Percentiles rank a stretch among this genome's conserved stretches.
Conservation (phyloP, 2,888 invertebrate species). For the Oasisia sp. region DNA sequence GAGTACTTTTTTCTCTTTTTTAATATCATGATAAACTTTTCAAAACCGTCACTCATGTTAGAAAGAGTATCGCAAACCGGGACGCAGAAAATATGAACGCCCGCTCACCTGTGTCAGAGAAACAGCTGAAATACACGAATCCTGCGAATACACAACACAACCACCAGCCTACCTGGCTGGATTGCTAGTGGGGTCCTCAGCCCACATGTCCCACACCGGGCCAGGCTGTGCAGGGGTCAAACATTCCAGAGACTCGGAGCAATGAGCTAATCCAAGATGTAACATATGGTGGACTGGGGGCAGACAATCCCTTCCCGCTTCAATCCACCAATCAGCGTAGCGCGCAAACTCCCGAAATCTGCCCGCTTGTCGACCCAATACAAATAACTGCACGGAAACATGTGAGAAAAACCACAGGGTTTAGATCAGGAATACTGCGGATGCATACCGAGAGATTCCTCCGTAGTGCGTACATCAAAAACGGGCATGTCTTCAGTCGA, state of each 20-base stretch:
- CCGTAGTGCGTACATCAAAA: background rate
- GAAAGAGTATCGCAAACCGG: background rate
- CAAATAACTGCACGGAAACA: background rate
- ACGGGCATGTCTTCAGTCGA: background rate
- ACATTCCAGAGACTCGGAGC: background rate
- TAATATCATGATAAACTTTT: background rate
- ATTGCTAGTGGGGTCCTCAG: background rate
- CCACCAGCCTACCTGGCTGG: background rate
- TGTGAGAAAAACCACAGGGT: background rate
- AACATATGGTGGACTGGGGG: background rate
- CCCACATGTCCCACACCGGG: background rate
- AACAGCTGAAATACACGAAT: background rate
- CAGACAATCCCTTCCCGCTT: background rate
- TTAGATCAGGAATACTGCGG: background rate
- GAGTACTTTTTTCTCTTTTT: background rate
- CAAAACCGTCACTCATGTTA: background rate
- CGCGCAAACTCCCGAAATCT: background rate
- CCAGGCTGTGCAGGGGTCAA: background rate
- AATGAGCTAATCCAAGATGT: background rate
- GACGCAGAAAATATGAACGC: background rate
- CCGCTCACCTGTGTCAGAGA: background rate
- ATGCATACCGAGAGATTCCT: background rate
- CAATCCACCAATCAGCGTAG: background rate
- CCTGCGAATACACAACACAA: background rate
- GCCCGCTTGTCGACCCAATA: background rate